Conservation (phyloP, 1,140 invertebrate genomes). For the Drosophila sechellia region DNA sequence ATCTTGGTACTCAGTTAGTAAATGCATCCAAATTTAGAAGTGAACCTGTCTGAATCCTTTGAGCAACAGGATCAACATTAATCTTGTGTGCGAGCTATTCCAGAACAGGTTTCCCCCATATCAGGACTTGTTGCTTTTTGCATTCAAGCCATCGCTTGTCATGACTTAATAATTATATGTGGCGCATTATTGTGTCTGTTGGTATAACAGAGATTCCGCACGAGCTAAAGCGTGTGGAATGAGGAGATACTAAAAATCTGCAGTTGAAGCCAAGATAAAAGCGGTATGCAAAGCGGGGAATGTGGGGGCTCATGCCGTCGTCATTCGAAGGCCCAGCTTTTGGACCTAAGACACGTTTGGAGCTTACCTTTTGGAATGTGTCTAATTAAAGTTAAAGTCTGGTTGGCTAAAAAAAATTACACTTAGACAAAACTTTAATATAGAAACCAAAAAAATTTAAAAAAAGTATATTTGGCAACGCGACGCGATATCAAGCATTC, state of each 20-base stretch:
- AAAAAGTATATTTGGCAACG: conserved; percentile 5
- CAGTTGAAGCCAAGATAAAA: background rate
- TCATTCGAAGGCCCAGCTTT: conserved; percentile 24
- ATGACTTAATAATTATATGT: conserved; percentile 26
- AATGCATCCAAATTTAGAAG: conserved; percentile 12
- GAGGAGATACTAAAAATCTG: background rate
- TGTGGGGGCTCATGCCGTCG: background rate
- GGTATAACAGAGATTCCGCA: conserved; percentile 27
- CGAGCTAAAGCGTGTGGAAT: conserved; percentile 6
- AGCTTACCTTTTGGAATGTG: conserved; percentile 29
- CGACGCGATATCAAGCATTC: background rate
- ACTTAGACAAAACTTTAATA: conserved; percentile 19
- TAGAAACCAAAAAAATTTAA: conserved; percentile 32
- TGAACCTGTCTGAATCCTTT: conserved; percentile 21
- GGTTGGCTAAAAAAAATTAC: conserved; percentile 16
- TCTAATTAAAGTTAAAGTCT: conserved; percentile 37
- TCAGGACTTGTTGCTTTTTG: conserved; percentile 7
- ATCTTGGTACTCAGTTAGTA: background rate
- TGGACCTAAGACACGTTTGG: conserved; percentile 21
- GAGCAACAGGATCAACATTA: conserved; percentile 63
- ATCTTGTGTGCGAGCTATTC: conserved; percentile 19
- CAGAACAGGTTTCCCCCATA: conserved; percentile 12
- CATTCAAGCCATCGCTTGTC: background rate
- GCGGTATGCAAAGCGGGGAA: conserved; percentile 20
- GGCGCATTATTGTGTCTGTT: conserved; percentile 25